A percentile compares a stretch with the other conserved stretches of the same genome.
Evolutionary conservation across 1,140 invertebrate species (phyloP).

Genomic region (Centruroides sculpturatus): DNA sequence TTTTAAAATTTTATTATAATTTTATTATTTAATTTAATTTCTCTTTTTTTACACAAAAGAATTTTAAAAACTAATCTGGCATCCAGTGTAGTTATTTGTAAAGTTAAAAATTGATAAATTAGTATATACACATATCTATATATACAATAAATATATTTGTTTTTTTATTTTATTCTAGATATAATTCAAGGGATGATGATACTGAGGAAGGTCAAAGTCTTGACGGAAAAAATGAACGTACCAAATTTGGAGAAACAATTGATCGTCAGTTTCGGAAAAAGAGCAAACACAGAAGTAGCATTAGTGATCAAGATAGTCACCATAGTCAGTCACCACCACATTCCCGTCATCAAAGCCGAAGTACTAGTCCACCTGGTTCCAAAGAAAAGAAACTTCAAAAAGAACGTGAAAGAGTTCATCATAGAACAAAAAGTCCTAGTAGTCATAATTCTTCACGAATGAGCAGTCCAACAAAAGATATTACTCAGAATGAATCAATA

Average conservation of each 20-base stretch:
- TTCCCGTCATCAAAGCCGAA: constrained; percentile 16
- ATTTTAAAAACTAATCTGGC: too few relatives aligned
- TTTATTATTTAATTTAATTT: too few relatives aligned
- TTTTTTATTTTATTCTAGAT: not conserved
- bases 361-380: constrained; percentile 17
- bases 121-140: too few relatives aligned
- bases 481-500: too few relatives aligned
- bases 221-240: constrained; percentile 8
- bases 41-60: too few relatives aligned
- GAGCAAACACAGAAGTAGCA: constrained; percentile 18
- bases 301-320: constrained; percentile 25
- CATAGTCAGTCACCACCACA: constrained; percentile 24
- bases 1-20: too few relatives aligned
- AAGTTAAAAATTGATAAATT: too few relatives aligned
- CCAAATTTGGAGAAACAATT: constrained; percentile 5
- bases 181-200: constrained; percentile 9
- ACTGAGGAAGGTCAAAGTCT: constrained; percentile 4
- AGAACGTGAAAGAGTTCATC: constrained; percentile 6
- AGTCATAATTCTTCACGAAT: constrained; percentile 14
- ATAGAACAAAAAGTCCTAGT: constrained; percentile 10
- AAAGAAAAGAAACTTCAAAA: constrained; percentile 11
- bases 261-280: constrained; percentile 14
- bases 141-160: too few relatives aligned
- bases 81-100: too few relatives aligned
- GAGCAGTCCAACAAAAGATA: constrained; percentile 7